These are phyloP conservation scores for Corydoras maculifer DNA, from an alignment of 2,113 vertebrate genomes.

Conservation along the genomic window DNA sequence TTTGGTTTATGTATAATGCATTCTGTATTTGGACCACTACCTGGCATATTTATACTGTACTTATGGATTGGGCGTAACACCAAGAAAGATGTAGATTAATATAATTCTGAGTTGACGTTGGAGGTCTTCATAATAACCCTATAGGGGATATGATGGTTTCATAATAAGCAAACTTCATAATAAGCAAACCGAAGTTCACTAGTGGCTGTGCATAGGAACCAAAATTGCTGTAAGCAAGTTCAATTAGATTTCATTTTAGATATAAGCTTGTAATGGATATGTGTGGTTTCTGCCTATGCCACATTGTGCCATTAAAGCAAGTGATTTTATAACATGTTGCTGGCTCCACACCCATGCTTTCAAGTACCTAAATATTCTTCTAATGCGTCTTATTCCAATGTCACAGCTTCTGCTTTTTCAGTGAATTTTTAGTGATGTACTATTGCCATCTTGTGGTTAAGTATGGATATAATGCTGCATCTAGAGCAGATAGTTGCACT, in stretches of 20 bases:
- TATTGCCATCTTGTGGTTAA: constrained; percentile 34
- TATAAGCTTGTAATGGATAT: constrained; percentile 24
- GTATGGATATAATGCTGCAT: background rate
- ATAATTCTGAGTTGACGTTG: too few relatives aligned
- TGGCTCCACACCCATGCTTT: background rate
- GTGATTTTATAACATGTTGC: background rate
- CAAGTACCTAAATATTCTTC: background rate
- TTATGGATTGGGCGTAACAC: too few relatives aligned
- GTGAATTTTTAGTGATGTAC: constrained; percentile 3
- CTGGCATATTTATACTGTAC: too few relatives aligned
- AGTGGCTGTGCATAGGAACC: background rate
- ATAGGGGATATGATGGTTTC: background rate
- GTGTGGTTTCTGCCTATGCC: constrained; percentile 3
- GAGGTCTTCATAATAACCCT: too few relatives aligned
- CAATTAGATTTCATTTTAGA: constrained; percentile 43
- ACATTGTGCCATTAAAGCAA: background rate
- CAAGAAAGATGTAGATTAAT: too few relatives aligned
- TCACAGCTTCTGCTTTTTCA: background rate
- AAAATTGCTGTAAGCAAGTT: constrained; percentile 15
- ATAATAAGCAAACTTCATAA: constrained; percentile 6
- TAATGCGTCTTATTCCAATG: too few relatives aligned
- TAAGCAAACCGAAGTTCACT: background rate
- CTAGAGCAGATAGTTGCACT: background rate
- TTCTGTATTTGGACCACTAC: too few relatives aligned
- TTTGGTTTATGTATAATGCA: too few relatives aligned